phyloP scores from a whole-genome alignment of 2,113 vertebrate genomes.

The Elephas maximus region DNA sequence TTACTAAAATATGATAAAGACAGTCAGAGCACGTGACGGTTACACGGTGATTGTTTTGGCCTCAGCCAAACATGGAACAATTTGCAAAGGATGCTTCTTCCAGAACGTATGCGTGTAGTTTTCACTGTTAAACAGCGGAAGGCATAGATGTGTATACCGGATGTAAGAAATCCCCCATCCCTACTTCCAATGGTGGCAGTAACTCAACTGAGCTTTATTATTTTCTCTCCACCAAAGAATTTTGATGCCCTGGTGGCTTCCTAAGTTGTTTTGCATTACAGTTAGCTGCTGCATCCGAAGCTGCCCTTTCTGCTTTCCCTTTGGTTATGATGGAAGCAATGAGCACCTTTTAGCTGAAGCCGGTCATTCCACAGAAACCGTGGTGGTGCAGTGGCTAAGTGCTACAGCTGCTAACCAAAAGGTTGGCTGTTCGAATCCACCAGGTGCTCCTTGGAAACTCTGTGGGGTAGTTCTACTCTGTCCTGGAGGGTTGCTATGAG shows the following conservation, averaged over 20 bases:
- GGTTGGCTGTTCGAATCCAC: no score
- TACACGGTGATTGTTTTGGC: neutral
- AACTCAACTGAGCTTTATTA: neutral
- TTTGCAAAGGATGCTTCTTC: neutral
- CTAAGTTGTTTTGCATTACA: neutral
- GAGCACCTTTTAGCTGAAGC: neutral
- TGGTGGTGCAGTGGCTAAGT: no score
- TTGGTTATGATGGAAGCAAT: accelerated
- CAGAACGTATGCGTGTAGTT: neutral
- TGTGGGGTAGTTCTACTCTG: no score
- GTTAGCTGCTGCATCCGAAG: neutral
- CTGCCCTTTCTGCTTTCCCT: neutral
- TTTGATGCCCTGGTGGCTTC: neutral
- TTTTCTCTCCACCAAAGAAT: neutral
- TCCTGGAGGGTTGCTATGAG: no score
- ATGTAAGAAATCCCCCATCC: neutral
- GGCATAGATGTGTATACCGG: neutral
- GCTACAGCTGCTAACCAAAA: no score
- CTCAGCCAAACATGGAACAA: neutral
- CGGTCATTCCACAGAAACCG: neutral
- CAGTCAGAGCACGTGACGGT: neutral
- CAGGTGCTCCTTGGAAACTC: no score
- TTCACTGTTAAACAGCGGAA: neutral
- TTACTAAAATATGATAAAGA: neutral
- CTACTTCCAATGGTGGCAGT: neutral